phyloP scores from a whole-genome alignment of 2,888 invertebrate species.

The Ctena decussata region DNA sequence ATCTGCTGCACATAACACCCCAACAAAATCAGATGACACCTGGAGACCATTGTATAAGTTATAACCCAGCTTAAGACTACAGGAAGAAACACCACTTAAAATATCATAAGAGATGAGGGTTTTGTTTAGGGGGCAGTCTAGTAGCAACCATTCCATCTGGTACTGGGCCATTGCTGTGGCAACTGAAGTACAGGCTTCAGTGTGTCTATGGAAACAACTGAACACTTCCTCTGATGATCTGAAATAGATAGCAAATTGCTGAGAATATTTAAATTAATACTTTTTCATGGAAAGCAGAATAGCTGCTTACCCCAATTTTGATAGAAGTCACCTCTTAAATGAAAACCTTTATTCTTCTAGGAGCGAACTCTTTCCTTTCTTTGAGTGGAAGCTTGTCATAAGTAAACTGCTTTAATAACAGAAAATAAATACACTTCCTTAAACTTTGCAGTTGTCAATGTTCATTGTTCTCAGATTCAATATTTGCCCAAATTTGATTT shows the following conservation, averaged over 20 bases:
- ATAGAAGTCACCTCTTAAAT: too few relatives aligned
- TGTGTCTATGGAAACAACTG: conserved; percentile 33
- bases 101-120: conserved; percentile 38
- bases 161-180: conserved; percentile 35
- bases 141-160: conserved; percentile 47
- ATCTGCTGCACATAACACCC: conserved; percentile 27
- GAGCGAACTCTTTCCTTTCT: too few relatives aligned
- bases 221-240: conserved; percentile 32
- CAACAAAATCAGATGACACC: conserved; percentile 24
- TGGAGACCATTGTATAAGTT: conserved; percentile 37
- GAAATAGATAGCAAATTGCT: conserved; percentile 17
- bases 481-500: too few relatives aligned
- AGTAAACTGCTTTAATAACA: too few relatives aligned
- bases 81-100: conserved; percentile 21
- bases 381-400: too few relatives aligned
- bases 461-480: too few relatives aligned
- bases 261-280: too few relatives aligned
- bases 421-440: too few relatives aligned
- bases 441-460: too few relatives aligned
- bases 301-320: too few relatives aligned
- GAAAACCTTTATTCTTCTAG: too few relatives aligned
- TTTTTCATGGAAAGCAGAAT: too few relatives aligned
- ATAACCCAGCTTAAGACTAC: conserved; percentile 43
- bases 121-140: conserved; percentile 30
- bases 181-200: conserved; percentile 39